Evolutionary conservation across 2,113 vertebrate genomes (phyloP).

Genomic region (Ivindomyrus marchei): DNA sequence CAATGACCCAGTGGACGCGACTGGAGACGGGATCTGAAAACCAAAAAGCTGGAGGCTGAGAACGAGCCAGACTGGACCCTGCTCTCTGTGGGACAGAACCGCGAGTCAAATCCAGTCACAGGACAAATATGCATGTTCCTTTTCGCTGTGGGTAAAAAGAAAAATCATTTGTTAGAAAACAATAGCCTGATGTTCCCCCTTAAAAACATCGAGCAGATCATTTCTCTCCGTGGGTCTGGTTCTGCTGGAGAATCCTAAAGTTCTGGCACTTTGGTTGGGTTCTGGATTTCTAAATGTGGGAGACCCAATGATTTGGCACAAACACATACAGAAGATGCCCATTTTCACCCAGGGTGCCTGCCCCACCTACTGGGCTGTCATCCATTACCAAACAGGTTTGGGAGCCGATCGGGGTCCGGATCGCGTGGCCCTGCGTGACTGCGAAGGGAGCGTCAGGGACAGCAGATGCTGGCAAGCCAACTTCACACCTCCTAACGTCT

Average conservation of each 20-base stretch:
- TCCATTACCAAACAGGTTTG: neutral
- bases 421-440: neutral
- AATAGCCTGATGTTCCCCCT: neutral
- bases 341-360: neutral
- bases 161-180: neutral
- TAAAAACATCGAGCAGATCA: neutral
- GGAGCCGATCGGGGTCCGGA: neutral
- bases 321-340: neutral
- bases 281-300: neutral
- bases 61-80: neutral
- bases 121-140: neutral
- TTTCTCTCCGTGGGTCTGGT: neutral
- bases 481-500: neutral
- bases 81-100: neutral
- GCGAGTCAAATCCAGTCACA: neutral
- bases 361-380: neutral
- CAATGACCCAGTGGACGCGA: neutral
- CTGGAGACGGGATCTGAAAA: neutral
- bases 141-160: neutral
- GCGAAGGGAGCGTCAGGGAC: neutral
- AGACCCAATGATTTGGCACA: neutral
- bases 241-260: neutral
- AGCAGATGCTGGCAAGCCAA: neutral
- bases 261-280: neutral
- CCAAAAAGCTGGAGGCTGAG: neutral